Base-by-base conservation (phyloP, 2,888 invertebrate genomes). In the Synanthedon myopaeformis region DNA sequence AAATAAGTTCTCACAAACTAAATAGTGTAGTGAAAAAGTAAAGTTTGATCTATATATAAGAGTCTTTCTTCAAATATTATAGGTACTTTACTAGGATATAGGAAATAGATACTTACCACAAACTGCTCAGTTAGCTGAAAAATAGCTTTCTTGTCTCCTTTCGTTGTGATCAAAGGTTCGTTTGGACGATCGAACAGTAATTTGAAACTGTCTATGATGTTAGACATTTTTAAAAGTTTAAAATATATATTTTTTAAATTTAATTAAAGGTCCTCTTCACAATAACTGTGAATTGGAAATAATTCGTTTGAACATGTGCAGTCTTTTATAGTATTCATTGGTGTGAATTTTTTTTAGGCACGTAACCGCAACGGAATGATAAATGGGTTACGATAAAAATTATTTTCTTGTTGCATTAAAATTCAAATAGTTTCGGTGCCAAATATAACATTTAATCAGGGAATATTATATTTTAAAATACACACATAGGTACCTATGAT, bases 41-140 rank as follows among this genome's bases (percentile, higher is more conserved):
- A 23, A 23, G 4, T 23, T 23, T 23, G 19, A 23, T 23, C 19
- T 23, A 23, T 23, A 23, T 19, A 23, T 23, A 4, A 23, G 19
- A 23, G 3, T 19, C 19, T 3, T 19, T 19, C 19, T 19, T 19
- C 3, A 19, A 19, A 19, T 19, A 2, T 19, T 17, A 17, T 17
- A 17, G 17, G 19, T 19, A 19, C 3, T 2, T 19, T 19, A 19
- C 19, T 3, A 19, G 28, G 28, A 28, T 6, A 28, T 28, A n/a
- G 1, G 4, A 42, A 5, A n/a, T 6, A 42, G 1, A 17, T 52
- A 82, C 90, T 90, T 79, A 92, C 92, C 89, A 92, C 69, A 61
- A 90, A 89, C 57, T 89, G 78, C 52, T 88, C 72, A 0, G 91
- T 90, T 4, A 93, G 86, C 58, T 91, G 88, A 59, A 93, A 93